Evolutionary conservation across 2,113 vertebrate genomes (phyloP).

Genomic region (Labeo rohita): DNA sequence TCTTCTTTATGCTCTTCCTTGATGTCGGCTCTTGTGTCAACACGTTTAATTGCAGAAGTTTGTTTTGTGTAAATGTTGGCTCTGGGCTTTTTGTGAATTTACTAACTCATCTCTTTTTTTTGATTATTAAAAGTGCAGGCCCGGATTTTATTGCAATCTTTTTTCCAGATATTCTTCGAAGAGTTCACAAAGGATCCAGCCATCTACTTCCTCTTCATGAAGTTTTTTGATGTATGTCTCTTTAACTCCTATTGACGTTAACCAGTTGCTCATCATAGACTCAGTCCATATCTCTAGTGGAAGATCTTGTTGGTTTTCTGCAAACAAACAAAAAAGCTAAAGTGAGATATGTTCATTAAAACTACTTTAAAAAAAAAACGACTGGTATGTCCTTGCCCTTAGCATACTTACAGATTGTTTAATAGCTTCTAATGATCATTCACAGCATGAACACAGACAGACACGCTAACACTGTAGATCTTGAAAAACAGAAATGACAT

Average conservation of each 20-base stretch:
- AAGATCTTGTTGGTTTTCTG: conserved; percentile 56
- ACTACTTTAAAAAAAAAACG: not conserved
- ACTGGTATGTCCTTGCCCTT: conserved; percentile 40
- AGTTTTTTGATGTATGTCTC: conserved; percentile 73
- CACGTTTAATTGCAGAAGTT: not conserved
- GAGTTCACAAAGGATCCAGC: conserved; percentile 68
- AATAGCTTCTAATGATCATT: conserved; percentile 3
- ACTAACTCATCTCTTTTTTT: conserved; percentile 72
- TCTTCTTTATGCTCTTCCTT: conserved; percentile 24
- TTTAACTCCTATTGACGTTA: conserved; percentile 75
- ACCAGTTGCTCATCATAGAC: conserved; percentile 76
- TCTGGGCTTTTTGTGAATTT: not conserved
- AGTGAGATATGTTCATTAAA: not conserved
- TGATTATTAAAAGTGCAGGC: conserved; percentile 74
- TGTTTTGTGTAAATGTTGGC: conserved; percentile 2
- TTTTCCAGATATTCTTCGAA: conserved; percentile 72
- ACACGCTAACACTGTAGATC: not conserved
- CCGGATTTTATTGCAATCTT: conserved; percentile 75
- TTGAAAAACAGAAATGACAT: conserved; percentile 3
- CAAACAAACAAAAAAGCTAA: not conserved
- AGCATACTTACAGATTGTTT: no score
- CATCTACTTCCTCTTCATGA: conserved; percentile 76
- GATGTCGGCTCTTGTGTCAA: not conserved
- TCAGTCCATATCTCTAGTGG: conserved; percentile 75
- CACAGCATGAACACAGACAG: not conserved